Percentiles rank a stretch among this genome's conserved stretches.
These are phyloP conservation scores for Ploceus nigricollis DNA, from an alignment of 2,113 vertebrate genomes.

Conservation along the genomic window DNA sequence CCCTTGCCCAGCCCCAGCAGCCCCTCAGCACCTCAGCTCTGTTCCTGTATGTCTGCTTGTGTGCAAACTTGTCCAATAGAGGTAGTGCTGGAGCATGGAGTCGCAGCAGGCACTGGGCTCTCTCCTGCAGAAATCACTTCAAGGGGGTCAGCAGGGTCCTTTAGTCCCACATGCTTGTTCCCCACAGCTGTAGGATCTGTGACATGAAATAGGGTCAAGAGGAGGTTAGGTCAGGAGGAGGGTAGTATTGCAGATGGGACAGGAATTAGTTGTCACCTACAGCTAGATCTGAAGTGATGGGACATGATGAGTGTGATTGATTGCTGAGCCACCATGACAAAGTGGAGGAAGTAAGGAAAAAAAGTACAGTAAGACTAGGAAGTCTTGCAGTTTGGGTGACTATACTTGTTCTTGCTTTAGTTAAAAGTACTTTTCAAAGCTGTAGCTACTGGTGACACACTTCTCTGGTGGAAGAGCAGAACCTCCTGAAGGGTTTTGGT, in stretches of 20 bases:
- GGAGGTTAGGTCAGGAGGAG: not conserved
- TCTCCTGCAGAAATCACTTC: not conserved
- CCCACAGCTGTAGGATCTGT: not conserved
- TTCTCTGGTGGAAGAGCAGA: not conserved
- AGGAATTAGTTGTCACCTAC: not conserved
- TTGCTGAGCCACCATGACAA: not conserved
- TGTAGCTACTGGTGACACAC: not conserved
- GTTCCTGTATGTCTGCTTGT: not conserved
- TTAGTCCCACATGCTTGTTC: not conserved
- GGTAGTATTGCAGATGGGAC: not conserved
- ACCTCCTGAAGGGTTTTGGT: not conserved
- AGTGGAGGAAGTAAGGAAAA: not conserved
- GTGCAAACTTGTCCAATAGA: not conserved
- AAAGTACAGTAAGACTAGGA: not conserved
- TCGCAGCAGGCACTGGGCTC: fast-evolving
- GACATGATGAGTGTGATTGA: not conserved
- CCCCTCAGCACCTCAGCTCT: not conserved
- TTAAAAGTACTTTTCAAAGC: not conserved
- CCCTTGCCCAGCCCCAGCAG: not conserved
- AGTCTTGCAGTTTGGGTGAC: not conserved
- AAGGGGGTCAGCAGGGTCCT: not conserved
- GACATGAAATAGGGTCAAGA: not conserved
- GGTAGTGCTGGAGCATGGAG: not conserved
- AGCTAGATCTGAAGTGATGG: not conserved
- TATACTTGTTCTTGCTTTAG: not conserved